Conservation (phyloP, 1,140 invertebrate species). For the Apis florea region DNA sequence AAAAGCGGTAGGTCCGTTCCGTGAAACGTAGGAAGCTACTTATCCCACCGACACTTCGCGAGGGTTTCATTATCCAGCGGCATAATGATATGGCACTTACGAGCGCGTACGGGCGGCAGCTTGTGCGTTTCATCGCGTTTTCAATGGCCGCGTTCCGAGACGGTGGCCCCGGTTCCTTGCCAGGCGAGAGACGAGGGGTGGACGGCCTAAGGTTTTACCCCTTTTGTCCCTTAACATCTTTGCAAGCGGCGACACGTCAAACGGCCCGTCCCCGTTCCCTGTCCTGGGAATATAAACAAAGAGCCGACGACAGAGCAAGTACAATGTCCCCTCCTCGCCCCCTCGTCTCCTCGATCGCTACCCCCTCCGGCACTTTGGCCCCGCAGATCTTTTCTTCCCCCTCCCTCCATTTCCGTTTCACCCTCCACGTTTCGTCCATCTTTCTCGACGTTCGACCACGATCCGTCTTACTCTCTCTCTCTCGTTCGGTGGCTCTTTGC, state of each 20-base stretch:
- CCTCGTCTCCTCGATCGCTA: conserved; percentile 36
- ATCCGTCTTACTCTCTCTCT: conserved; percentile 23
- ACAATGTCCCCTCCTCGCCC: conserved; percentile 57
- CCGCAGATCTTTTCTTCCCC: not conserved
- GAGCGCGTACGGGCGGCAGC: conserved; percentile 50
- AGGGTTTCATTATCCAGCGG: conserved; percentile 58
- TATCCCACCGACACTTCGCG: conserved; percentile 51
- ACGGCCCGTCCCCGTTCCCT: conserved; percentile 48
- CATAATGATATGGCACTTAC: conserved; percentile 65
- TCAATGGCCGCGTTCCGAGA: conserved; percentile 44
- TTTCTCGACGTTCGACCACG: not conserved
- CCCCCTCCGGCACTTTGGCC: conserved; percentile 28
- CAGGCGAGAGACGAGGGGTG: not conserved
- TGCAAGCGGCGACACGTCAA: conserved; percentile 68
- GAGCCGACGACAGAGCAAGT: conserved; percentile 53
- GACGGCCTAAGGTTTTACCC: conserved; percentile 31
- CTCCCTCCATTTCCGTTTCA: not conserved
- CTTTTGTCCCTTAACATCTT: conserved; percentile 63
- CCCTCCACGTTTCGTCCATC: not conserved
- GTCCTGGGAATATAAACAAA: conserved; percentile 64
- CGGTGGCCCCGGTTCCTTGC: not conserved
- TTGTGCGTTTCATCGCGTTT: conserved; percentile 49
- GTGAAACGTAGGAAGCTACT: conserved; percentile 62
- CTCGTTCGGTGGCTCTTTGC: conserved; percentile 51
- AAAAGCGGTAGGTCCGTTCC: conserved; percentile 20